Evolutionary conservation across 2,113 vertebrate genomes (phyloP).

Genomic region (Puntigrus tetrazona): DNA sequence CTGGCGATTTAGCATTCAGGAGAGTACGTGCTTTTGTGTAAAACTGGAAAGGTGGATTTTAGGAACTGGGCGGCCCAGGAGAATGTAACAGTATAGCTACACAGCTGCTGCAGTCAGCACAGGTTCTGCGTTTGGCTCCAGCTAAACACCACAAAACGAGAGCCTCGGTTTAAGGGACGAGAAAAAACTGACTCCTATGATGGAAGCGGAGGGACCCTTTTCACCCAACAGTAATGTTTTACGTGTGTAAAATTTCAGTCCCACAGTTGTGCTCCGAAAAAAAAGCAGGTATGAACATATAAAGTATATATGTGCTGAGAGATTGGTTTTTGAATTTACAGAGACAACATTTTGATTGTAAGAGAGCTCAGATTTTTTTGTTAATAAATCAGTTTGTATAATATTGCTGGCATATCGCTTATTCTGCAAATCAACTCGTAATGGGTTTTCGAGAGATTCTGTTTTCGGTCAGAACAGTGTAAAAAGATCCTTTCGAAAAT

Average conservation of each 20-base stretch:
- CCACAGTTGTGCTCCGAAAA: conserved; percentile 52
- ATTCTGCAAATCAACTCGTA: conserved; percentile 1
- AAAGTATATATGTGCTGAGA: conserved; percentile 54
- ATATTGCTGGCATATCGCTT: conserved; percentile 11
- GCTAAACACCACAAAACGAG: conserved; percentile 30
- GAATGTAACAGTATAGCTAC: conserved; percentile 52
- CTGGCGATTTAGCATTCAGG: conserved; percentile 42
- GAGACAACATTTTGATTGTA: conserved; percentile 29
- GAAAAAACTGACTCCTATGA: conserved; percentile 5
- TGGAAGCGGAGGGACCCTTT: conserved; percentile 59
- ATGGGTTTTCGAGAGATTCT: not conserved
- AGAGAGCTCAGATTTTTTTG: conserved; percentile 10
- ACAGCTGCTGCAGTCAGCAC: conserved; percentile 56
- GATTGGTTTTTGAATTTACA: conserved; percentile 30
- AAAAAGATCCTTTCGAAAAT: not conserved
- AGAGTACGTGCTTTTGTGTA: conserved; percentile 47
- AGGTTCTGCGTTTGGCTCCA: conserved; percentile 26
- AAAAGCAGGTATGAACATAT: conserved; percentile 64
- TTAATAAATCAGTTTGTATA: conserved; percentile 31
- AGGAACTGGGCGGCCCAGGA: conserved; percentile 36
- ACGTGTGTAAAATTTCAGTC: conserved; percentile 73
- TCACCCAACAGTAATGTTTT: conserved; percentile 73
- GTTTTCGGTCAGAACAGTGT: conserved; percentile 26
- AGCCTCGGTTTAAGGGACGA: conserved; percentile 46
- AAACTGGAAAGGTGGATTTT: conserved; percentile 46